A percentile compares a stretch with the other conserved stretches of the same genome.
Conservation (phyloP, 2,888 invertebrate genomes). For the Chorisops tibialis region DNA sequence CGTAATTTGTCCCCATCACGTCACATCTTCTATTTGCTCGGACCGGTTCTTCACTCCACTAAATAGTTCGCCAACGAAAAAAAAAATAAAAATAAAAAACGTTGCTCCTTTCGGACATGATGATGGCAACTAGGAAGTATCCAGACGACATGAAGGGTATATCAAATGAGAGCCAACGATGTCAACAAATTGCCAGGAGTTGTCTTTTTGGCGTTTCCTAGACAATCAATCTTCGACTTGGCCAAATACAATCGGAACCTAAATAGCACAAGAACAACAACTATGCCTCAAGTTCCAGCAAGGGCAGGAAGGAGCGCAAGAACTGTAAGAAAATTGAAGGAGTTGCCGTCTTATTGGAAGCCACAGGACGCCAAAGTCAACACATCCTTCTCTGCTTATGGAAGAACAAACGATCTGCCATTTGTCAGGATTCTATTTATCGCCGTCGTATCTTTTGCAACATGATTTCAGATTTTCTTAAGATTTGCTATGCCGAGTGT, state of each 20-base stretch:
- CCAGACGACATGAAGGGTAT: not conserved
- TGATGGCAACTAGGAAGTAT: no score
- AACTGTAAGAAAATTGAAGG: constrained; percentile 1
- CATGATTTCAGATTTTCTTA: no score
- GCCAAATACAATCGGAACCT: constrained; percentile 28
- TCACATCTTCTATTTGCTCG: constrained; percentile 20
- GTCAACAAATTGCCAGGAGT: constrained; percentile 2
- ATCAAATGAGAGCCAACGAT: constrained; percentile 3
- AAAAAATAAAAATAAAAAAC: no score
- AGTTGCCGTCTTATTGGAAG: constrained; percentile 15
- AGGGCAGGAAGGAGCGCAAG: not conserved
- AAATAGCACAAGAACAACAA: no score
- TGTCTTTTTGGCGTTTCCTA: constrained; percentile 17
- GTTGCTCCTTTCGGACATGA: no score
- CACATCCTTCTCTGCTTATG: constrained; percentile 31
- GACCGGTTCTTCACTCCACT: constrained; percentile 5
- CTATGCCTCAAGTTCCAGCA: no score
- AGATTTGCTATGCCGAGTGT: no score
- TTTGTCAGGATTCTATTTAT: constrained; percentile 32
- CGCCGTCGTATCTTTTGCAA: constrained; percentile 7
- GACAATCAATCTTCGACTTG: constrained; percentile 32
- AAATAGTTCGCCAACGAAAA: not conserved
- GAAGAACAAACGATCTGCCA: constrained; percentile 31
- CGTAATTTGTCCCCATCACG: constrained; percentile 20
- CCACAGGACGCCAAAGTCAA: constrained; percentile 32